phyloP scores from a whole-genome alignment of 92 coral and sea anemone genomes.

The Epizoanthus stellaris region DNA sequence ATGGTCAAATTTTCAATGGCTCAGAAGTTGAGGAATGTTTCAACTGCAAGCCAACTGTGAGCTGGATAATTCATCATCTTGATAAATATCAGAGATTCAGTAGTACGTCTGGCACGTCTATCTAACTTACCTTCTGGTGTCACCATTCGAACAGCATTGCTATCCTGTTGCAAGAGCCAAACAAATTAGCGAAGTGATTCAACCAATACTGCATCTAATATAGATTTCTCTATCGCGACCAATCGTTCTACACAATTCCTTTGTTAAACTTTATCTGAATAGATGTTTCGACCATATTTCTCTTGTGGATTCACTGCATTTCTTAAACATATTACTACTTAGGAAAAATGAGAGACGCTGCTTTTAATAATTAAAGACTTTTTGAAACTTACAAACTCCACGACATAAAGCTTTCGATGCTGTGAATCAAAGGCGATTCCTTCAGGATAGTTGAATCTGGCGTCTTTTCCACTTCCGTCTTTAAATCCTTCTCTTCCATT shows the following conservation, averaged over 20 bases:
- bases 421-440: conserved; percentile 80
- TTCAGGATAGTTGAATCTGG: conserved; percentile 86
- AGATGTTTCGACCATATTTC: too few relatives aligned
- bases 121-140: conserved; percentile 62
- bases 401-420: conserved; percentile 72
- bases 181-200: not conserved
- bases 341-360: too few relatives aligned
- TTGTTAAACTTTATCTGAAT: too few relatives aligned
- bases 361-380: too few relatives aligned
- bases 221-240: not conserved
- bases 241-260: too few relatives aligned
- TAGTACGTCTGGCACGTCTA: too few relatives aligned
- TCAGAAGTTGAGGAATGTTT: too few relatives aligned
- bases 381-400: conserved; percentile 76
- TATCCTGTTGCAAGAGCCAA: conserved; percentile 50
- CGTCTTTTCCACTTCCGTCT: conserved; percentile 70
- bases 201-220: not conserved
- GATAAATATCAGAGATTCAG: too few relatives aligned
- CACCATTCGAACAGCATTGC: conserved; percentile 76
- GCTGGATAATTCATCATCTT: not conserved
- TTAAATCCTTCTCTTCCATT: conserved; percentile 75
- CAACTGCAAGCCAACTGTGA: not conserved
- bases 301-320: too few relatives aligned
- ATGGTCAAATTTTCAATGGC: too few relatives aligned
- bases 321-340: too few relatives aligned